Percentiles rank a stretch among this genome's conserved stretches.
phyloP scores from a whole-genome alignment of 2,797 vertebrate species.

The Scolopax rusticola region DNA sequence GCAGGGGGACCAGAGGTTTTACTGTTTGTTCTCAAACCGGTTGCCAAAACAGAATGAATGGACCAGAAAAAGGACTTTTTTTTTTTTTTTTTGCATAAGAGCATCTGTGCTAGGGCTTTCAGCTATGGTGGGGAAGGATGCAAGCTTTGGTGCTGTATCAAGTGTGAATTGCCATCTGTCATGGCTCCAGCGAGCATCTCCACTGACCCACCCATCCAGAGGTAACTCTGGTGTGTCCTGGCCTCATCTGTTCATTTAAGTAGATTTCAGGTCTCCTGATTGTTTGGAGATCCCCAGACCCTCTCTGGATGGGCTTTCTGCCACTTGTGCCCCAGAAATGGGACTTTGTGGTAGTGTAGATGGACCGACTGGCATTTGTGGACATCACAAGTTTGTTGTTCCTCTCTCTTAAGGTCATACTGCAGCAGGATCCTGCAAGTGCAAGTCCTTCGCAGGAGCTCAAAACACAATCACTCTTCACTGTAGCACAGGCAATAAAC shows the following conservation, averaged over 20 bases:
- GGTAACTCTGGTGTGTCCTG: background rate
- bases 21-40: background rate
- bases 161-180: background rate
- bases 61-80: background rate
- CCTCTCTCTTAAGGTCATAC: background rate
- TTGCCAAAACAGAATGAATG: background rate
- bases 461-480: background rate
- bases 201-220: background rate
- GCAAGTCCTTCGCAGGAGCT: background rate
- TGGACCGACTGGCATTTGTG: background rate
- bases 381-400: fast-evolving
- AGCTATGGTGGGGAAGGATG: background rate
- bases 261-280: background rate
- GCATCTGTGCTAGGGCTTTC: background rate
- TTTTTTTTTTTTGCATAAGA: background rate
- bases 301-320: background rate
- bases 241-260: background rate
- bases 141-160: background rate
- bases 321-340: background rate
- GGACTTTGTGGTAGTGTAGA: background rate
- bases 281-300: background rate
- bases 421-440: background rate
- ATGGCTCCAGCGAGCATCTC: background rate
- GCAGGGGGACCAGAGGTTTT: background rate
- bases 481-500: background rate